These are phyloP conservation scores for Fulmarus glacialis DNA, from an alignment of 2,113 vertebrate species.

Conservation along the genomic window DNA sequence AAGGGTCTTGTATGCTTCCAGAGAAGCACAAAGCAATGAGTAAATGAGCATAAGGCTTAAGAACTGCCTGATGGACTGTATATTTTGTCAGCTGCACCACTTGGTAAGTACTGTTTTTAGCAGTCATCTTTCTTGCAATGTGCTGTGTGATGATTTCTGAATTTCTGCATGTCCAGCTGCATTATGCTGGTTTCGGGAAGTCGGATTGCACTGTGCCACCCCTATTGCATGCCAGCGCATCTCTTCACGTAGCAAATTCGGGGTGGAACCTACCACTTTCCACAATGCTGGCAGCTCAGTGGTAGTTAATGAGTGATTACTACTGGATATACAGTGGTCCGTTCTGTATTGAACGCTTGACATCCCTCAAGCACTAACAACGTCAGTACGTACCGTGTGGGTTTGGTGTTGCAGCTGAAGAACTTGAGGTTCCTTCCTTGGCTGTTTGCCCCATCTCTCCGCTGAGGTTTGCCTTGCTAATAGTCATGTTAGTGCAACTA, in stretches of 20 bases:
- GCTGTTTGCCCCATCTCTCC: not conserved
- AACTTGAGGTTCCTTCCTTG: not conserved
- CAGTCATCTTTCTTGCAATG: not conserved
- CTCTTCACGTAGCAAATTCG: not conserved
- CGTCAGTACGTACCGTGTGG: accelerated
- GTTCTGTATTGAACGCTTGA: too few relatives aligned
- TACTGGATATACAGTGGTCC: not conserved
- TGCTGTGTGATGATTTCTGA: not conserved
- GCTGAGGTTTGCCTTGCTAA: not conserved
- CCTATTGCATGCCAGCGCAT: not conserved
- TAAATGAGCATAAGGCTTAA: not conserved
- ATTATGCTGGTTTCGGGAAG: not conserved
- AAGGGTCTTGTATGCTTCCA: not conserved
- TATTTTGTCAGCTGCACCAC: not conserved
- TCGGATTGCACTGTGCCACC: not conserved
- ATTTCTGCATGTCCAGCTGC: not conserved
- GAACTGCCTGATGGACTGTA: not conserved
- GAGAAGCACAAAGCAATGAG: not conserved
- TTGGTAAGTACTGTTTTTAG: not conserved
- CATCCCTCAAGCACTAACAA: not conserved
- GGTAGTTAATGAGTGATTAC: not conserved
- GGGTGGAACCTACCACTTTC: not conserved
- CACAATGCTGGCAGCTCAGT: not conserved
- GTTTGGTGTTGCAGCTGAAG: not conserved
- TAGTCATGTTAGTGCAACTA: not conserved